A percentile compares a stretch with the other conserved stretches of the same genome.
phyloP scores from a whole-genome alignment of 2,888 invertebrate species.

The Serripes groenlandicus region DNA sequence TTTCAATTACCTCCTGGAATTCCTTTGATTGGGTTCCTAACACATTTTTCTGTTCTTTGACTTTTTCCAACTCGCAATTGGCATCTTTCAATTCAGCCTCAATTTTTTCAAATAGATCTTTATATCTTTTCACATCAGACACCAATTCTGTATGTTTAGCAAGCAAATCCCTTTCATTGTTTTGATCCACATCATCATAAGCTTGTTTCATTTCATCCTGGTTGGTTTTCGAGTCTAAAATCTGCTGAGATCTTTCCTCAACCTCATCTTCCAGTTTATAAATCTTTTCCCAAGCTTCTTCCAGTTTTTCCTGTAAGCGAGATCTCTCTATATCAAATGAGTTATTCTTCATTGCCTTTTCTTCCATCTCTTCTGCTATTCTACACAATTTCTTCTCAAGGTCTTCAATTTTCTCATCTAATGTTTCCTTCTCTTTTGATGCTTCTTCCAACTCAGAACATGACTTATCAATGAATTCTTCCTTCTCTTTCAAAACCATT shows the following conservation, averaged over 20 bases:
- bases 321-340: conserved; percentile 18
- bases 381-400: conserved; percentile 23
- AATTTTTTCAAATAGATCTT: conserved; percentile 69
- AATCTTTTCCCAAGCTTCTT: conserved; percentile 43
- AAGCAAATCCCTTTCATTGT: conserved; percentile 58
- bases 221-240: conserved; percentile 24
- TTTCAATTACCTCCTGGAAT: not conserved
- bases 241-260: conserved; percentile 22
- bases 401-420: conserved; percentile 35
- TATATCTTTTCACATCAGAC: conserved; percentile 69
- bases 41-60: not conserved
- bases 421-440: conserved; percentile 21
- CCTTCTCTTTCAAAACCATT: not conserved
- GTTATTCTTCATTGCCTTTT: conserved; percentile 25
- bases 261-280: conserved; percentile 52
- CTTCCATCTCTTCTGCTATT: conserved; percentile 10
- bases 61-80: conserved; percentile 46
- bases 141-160: conserved; percentile 72
- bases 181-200: conserved; percentile 10
- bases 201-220: conserved; percentile 37
- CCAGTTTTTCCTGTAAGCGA: conserved; percentile 33
- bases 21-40: not conserved
- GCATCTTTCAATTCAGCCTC: conserved; percentile 64
- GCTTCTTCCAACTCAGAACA: not conserved
- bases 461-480: not conserved